Base-by-base conservation (phyloP, 1,140 invertebrate species). In the Camponotus pennsylvanicus region DNA sequence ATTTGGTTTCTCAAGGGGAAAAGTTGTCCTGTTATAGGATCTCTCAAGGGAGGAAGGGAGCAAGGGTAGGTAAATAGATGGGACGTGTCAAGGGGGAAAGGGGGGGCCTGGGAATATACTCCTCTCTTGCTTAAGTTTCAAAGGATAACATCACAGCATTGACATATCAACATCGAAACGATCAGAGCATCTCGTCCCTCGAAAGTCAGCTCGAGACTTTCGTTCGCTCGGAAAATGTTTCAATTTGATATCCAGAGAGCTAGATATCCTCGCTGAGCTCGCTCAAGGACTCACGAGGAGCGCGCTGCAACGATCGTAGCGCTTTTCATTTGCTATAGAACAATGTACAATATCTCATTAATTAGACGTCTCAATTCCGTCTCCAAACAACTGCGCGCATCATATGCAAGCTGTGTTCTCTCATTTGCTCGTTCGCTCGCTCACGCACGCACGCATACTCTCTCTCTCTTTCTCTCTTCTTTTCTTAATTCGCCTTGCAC, bases 121-220 rank as follows among this genome's bases (percentile, higher is more conserved):
- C 84, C 83, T 86, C 82, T 88, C 45, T 52, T 27, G 64, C 86
- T 90, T 89, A 92, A 91, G 89, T 92, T 92, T 94, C 92, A 92
- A 92, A 92, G 93, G 92, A 93, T 94, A 94, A 95, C 94, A 94
- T 94, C 93, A 94, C 94, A 94, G 94, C 93, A 94, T 94, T 94
- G 93, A 93, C 92, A 94, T 94, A 93, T 94, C 92, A 94, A 94
- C 93, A 94, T 94, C 89, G 92, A 94, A 93, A 94, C 91, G 91
- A 92, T 83, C 85, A 66, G 61, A 86, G 86, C 85, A 89, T 75
- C 86, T 63, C 86, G 78, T 73, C 40, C 66, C 66, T 85, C 85
- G 86, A 91, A 79, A 86, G 42, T 75, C 75, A 57, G 67, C 45
- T 32, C 55, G 45, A 45, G 21, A 77, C 37, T 71, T 71, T 18